Base-by-base conservation (phyloP, 2,113 vertebrate genomes). In the Podilymbus podiceps region DNA sequence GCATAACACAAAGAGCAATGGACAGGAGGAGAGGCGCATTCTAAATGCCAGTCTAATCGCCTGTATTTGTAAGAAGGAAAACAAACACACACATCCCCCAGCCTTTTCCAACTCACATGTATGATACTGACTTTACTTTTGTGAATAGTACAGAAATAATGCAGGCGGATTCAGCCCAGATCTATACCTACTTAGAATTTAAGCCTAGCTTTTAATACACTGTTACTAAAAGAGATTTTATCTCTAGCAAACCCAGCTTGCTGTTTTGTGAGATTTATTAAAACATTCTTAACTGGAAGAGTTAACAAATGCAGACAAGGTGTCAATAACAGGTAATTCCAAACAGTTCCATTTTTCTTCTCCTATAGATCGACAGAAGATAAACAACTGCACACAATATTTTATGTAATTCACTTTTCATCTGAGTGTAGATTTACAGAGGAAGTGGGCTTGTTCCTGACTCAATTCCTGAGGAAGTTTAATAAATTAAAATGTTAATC, bases 401-500 rank as follows among this genome's bases (percentile, higher is more conserved):
- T 92, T 86, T 52, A 67, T 78, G 81, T 81, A 75, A 94, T 38
- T 60, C 90, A 16, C 66, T n/a, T 88, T 88, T 73, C 72, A 50
- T 52, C 68, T 12, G 44, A 42, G 55, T 6, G 4, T 22, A 90
- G 92, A 90, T 63, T 80, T 80, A 80, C n/a, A 44, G 85, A 74
- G 88, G 95, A 97, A 97, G 89, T 33, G 50, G 75, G 83, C 60
- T 91, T 46, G 68, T 83, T 96, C 78, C 89, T 75, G 78, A 87
- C 63, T 92, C 80, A 62, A 27, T 53, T 96, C 89, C 88, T 53
- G 55, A 95, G 96, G 95, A 98, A 98, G 96, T 90, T 83, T 78
- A 97, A 96, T 88, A 97, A 93, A 89, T 95, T 88, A 93, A 92
- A 96, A 95, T 38, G 76, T 73, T 93, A 82, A 93, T 96, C 97